These are phyloP conservation scores for Lutraria rhynchaena DNA, from an alignment of 1,140 invertebrate genomes.

Conservation along the genomic window DNA sequence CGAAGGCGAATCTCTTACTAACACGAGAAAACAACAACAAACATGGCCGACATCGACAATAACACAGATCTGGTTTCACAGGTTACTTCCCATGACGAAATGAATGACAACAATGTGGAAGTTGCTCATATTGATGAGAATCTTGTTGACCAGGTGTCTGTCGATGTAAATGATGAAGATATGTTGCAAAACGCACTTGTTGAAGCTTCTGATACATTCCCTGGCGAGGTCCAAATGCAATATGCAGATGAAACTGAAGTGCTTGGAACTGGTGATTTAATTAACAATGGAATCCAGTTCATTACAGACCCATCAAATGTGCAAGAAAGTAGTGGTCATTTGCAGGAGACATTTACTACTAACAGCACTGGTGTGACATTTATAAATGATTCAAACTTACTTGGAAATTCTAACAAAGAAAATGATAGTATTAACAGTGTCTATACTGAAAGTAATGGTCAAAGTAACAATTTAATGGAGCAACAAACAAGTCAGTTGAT, in stretches of 20 bases:
- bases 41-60: slow-evolving; percentile 76
- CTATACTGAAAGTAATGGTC: neutral
- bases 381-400: slow-evolving; percentile 57
- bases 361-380: slow-evolving; percentile 29
- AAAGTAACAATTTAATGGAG: slow-evolving; percentile 3
- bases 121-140: slow-evolving; percentile 35
- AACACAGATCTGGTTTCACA: slow-evolving; percentile 59
- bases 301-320: slow-evolving; percentile 27
- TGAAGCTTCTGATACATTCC: slow-evolving; percentile 75
- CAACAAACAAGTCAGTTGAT: neutral
- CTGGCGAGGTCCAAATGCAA: slow-evolving; percentile 52
- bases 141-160: slow-evolving; percentile 45
- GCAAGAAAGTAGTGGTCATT: slow-evolving; percentile 21
- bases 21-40: slow-evolving; percentile 64
- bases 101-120: slow-evolving; percentile 58
- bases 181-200: slow-evolving; percentile 81
- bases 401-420: slow-evolving; percentile 6
- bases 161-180: slow-evolving; percentile 75
- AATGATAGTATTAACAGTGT: slow-evolving; percentile 24
- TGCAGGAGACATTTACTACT: slow-evolving; percentile 16
- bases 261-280: slow-evolving; percentile 40
- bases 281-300: slow-evolving; percentile 39
- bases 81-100: slow-evolving; percentile 66
- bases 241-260: slow-evolving; percentile 57
- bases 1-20: neutral